These are phyloP conservation scores for Aurelia aurita DNA, from an alignment of 30 jellyfish, hydroid and myxozoan genomes.

Conservation along the genomic window DNA sequence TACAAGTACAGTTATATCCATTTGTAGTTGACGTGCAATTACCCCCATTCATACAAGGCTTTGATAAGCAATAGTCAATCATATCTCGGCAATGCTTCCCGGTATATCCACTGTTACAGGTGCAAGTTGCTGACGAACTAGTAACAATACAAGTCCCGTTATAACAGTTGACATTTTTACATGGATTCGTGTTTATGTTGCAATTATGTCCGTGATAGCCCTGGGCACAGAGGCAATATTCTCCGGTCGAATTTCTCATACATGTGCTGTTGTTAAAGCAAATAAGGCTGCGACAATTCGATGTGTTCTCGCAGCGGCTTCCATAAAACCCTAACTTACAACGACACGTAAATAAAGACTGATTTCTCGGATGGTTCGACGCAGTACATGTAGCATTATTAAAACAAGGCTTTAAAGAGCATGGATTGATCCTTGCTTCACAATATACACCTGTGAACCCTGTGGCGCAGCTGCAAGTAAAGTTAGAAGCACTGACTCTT, in stretches of 20 bases:
- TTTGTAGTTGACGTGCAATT: conserved; percentile 37
- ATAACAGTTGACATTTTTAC: not conserved
- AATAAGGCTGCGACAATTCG: not conserved
- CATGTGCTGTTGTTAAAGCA: conserved; percentile 12
- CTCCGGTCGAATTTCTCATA: conserved; percentile 27
- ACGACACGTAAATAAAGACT: conserved; percentile 9
- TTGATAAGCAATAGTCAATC: conserved; percentile 5
- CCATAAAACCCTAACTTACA: conserved; percentile 35
- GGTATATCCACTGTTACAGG: conserved; percentile 29
- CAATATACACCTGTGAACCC: conserved; percentile 42
- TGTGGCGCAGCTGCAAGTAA: conserved; percentile 23
- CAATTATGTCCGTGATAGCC: conserved; percentile 6
- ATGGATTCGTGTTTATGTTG: not conserved
- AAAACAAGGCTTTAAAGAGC: conserved; percentile 40
- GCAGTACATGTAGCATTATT: conserved; percentile 47
- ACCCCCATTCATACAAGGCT: conserved; percentile 51
- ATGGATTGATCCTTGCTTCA: conserved; percentile 17
- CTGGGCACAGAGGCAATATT: conserved; percentile 4
- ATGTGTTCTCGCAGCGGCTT: not conserved
- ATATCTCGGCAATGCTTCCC: conserved; percentile 36
- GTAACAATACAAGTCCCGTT: conserved; percentile 46
- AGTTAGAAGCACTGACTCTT: not conserved
- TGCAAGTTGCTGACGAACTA: conserved; percentile 17
- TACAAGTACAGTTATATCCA: conserved; percentile 40
- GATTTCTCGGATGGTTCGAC: not conserved